Conservation (phyloP, 1,140 invertebrate genomes). For the Dendrolimus kikuchii region DNA sequence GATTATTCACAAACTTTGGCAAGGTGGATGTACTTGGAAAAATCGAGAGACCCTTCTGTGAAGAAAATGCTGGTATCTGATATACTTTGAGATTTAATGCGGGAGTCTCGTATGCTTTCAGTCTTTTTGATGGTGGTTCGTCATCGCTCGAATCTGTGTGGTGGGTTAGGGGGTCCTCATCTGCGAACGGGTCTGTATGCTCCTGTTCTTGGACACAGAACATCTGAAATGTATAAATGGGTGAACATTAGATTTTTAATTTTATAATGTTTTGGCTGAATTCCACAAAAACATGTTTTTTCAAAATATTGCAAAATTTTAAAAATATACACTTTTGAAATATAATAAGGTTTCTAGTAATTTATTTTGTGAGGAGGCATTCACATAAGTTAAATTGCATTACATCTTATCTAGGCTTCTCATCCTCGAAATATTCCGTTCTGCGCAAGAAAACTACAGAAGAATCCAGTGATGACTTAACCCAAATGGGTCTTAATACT, state of each 20-base stretch:
- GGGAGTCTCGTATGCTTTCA: conserved; percentile 32
- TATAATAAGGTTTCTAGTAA: too few relatives aligned
- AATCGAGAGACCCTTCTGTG: conserved; percentile 44
- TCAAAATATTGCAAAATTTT: too few relatives aligned
- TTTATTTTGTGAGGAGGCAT: too few relatives aligned
- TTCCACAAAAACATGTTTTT: neutral
- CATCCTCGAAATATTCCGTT: too few relatives aligned
- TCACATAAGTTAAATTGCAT: too few relatives aligned
- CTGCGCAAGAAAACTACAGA: too few relatives aligned
- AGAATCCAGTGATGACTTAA: too few relatives aligned
- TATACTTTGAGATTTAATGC: conserved; percentile 55
- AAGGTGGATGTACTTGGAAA: conserved; percentile 34
- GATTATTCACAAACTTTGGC: conserved; percentile 62
- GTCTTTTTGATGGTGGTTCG: conserved; percentile 43
- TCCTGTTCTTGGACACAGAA: conserved; percentile 59
- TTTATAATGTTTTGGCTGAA: neutral
- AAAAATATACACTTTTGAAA: too few relatives aligned
- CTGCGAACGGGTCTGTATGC: conserved; percentile 36
- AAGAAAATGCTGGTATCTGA: conserved; percentile 53
- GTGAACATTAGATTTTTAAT: conserved; percentile 5
- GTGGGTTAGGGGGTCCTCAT: conserved; percentile 41
- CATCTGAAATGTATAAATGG: conserved; percentile 44
- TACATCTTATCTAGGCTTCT: too few relatives aligned
- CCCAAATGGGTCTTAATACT: too few relatives aligned
- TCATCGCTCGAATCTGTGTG: conserved; percentile 53